A percentile compares a stretch with the other conserved stretches of the same genome.
phyloP scores from a whole-genome alignment of 2,113 vertebrate species.

The Lagopus leucura region DNA sequence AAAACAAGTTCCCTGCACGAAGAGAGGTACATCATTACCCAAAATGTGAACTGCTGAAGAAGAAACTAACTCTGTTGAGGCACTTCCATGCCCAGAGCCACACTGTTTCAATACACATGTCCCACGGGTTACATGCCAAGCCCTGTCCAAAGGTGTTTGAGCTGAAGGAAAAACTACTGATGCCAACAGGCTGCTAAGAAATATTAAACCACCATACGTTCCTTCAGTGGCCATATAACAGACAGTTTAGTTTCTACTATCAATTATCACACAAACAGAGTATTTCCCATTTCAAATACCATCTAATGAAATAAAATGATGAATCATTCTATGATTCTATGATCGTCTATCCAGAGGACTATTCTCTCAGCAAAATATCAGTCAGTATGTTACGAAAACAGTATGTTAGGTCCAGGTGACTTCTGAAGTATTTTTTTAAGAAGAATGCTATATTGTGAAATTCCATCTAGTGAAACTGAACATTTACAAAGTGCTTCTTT shows the following conservation, averaged over 20 bases:
- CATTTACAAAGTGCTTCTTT: not conserved
- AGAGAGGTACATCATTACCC: not conserved
- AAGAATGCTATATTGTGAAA: not conserved
- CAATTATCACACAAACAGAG: not conserved
- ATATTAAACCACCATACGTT: accelerated
- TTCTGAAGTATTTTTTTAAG: not conserved
- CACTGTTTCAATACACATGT: not conserved
- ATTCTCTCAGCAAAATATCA: not conserved
- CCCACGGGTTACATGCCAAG: not conserved
- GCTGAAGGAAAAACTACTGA: not conserved
- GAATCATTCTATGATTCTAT: not conserved
- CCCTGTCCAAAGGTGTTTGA: not conserved
- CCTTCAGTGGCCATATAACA: not conserved
- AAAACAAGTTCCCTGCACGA: accelerated
- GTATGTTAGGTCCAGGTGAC: not conserved
- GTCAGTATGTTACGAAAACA: not conserved
- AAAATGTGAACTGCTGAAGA: not conserved
- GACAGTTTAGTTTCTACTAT: not conserved
- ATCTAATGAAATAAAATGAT: not conserved
- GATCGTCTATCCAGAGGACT: not conserved
- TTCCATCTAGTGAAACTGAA: not conserved
- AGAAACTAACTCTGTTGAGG: not conserved
- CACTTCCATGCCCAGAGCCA: not conserved
- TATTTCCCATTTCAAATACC: not conserved
- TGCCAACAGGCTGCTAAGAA: not conserved